These are phyloP conservation scores for Setipinna tenuifilis DNA, from an alignment of 2,797 vertebrate species.

Conservation along the genomic window DNA sequence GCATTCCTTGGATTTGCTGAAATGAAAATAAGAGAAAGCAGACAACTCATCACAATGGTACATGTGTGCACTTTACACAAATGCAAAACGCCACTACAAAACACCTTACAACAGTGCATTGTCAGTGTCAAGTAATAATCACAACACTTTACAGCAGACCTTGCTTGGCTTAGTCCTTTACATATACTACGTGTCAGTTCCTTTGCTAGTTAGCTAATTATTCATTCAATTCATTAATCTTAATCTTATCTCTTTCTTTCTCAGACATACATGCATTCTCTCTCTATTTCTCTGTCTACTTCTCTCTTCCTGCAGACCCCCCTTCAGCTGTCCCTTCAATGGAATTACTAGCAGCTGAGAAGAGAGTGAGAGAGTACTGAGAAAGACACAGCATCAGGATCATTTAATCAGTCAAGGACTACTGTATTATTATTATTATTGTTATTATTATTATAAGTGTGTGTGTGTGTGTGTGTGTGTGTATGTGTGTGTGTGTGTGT, in stretches of 20 bases:
- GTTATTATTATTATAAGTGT: neutral
- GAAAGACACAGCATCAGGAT: neutral
- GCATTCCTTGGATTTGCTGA: constrained; percentile 90
- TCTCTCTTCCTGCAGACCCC: neutral
- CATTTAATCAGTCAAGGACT: neutral
- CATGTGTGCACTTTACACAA: neutral
- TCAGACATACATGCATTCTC: neutral
- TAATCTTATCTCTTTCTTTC: neutral
- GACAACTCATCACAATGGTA: neutral
- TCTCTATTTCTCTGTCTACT: neutral
- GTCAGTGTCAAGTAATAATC: too few species aligned
- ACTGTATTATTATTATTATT: neutral
- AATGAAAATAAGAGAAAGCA: constrained; percentile 55
- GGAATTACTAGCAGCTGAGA: neutral
- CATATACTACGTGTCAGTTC: neutral
- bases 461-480: neutral
- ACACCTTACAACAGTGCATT: too few species aligned
- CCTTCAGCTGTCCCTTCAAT: neutral
- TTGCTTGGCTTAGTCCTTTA: too few species aligned
- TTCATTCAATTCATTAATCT: constrained; percentile 37
- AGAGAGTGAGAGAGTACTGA: too few species aligned
- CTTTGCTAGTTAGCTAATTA: constrained; percentile 26
- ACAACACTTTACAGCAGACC: too few species aligned
- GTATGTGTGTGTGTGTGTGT: neutral
- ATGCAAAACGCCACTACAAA: neutral